These are phyloP conservation scores for Cyphomyrus plagiostoma DNA, from an alignment of 2,113 vertebrate species.

Conservation along the genomic window DNA sequence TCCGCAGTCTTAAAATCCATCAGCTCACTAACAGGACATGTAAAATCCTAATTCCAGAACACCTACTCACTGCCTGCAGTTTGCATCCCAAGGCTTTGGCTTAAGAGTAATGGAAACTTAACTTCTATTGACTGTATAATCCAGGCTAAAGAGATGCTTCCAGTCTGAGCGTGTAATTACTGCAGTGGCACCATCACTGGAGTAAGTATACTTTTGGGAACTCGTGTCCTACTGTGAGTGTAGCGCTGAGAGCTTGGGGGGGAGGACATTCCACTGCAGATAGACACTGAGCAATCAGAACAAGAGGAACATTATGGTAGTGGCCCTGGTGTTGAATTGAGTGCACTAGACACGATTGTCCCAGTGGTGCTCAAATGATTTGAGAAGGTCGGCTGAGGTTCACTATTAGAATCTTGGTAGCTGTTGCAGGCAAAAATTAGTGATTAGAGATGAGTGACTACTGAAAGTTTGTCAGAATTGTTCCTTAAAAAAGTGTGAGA, in stretches of 20 bases:
- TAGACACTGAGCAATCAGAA: background rate
- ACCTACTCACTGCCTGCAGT: background rate
- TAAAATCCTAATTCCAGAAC: background rate
- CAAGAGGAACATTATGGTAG: background rate
- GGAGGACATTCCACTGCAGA: background rate
- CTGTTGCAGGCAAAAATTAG: background rate
- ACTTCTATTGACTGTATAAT: constrained; percentile 10
- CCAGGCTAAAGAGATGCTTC: constrained; percentile 16
- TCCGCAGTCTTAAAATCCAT: background rate
- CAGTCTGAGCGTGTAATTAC: constrained; percentile 1
- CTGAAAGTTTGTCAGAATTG: background rate
- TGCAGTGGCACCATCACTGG: too few species aligned
- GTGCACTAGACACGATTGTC: background rate
- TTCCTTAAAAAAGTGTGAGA: background rate
- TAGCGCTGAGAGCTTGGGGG: background rate
- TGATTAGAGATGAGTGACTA: background rate
- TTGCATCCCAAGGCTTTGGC: background rate
- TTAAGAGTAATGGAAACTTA: constrained; percentile 7
- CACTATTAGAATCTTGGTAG: background rate
- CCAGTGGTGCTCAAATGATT: background rate
- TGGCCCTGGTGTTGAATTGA: background rate
- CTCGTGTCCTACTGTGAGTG: background rate
- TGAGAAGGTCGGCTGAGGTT: background rate
- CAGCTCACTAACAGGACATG: background rate
- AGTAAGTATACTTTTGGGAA: background rate